phyloP scores from a whole-genome alignment of 2,797 vertebrate species.

The Chiroxiphia lanceolata region DNA sequence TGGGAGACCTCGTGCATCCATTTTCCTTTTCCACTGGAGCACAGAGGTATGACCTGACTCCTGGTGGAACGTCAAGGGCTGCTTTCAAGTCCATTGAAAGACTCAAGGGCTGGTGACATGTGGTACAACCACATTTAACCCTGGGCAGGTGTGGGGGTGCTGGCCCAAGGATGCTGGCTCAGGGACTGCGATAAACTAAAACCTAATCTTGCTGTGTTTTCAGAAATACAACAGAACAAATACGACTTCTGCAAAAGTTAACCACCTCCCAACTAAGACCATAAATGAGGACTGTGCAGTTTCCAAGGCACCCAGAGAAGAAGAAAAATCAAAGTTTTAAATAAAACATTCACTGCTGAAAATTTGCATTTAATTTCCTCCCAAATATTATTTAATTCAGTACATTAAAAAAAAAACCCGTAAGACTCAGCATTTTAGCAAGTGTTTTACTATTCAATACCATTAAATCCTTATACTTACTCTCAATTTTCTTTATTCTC shows the following conservation, averaged over 20 bases:
- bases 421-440: not conserved
- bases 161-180: not conserved
- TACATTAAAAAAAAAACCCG: not conserved
- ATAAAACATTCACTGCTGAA: not conserved
- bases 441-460: not conserved
- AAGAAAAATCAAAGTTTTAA: not conserved
- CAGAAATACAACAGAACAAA: not conserved
- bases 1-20: not conserved
- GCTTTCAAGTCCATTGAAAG: not conserved
- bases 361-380: not conserved
- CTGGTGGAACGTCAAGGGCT: not conserved
- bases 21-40: not conserved
- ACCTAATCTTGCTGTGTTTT: not conserved
- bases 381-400: not conserved
- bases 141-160: not conserved
- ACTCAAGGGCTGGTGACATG: accelerated
- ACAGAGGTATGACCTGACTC: not conserved
- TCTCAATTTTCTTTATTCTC: constrained; percentile 98
- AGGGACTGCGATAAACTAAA: not conserved
- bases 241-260: not conserved
- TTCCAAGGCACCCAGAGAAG: not conserved
- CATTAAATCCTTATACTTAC: constrained; percentile 77
- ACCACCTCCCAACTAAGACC: accelerated
- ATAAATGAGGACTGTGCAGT: not conserved
- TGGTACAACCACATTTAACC: not conserved